Conservation (phyloP, 2,113 vertebrate genomes). For the Macquaria ambigua region DNA sequence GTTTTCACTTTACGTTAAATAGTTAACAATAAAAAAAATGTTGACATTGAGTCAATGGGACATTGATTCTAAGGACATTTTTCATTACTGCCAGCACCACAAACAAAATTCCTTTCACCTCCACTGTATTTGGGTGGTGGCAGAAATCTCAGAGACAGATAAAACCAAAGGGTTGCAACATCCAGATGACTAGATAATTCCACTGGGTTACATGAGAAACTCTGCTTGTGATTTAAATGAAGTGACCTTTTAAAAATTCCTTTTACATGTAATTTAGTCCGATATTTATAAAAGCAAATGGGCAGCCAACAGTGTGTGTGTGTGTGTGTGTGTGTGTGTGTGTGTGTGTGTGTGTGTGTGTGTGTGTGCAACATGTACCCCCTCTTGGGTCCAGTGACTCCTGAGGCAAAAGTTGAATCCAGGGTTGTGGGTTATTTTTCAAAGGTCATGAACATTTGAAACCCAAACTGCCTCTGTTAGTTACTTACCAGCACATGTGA, state of each 20-base stretch:
- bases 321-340: not conserved
- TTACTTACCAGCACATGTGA: not conserved
- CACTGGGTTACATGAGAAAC: not conserved
- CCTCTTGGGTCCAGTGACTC: not conserved
- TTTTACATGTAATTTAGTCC: constrained; percentile 2
- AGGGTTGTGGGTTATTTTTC: not conserved
- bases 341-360: not conserved
- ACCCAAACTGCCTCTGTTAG: constrained; percentile 2
- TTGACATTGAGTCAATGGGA: not conserved
- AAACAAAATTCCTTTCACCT: not conserved
- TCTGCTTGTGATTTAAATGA: not conserved
- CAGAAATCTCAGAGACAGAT: not conserved
- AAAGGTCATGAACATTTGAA: constrained; percentile 22
- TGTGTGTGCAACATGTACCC: not conserved
- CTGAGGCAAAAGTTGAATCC: not conserved
- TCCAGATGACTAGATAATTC: not conserved
- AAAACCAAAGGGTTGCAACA: not conserved
- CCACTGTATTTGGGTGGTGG: not conserved
- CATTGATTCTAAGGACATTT: not conserved
- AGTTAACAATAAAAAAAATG: not conserved
- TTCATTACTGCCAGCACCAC: not conserved
- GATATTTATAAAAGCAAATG: not conserved
- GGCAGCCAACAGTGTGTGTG: not conserved
- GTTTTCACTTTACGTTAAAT: no score
- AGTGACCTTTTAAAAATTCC: not conserved